Evolutionary conservation across 2,113 vertebrate genomes (phyloP).

Genomic region (Panthera tigris): DNA sequence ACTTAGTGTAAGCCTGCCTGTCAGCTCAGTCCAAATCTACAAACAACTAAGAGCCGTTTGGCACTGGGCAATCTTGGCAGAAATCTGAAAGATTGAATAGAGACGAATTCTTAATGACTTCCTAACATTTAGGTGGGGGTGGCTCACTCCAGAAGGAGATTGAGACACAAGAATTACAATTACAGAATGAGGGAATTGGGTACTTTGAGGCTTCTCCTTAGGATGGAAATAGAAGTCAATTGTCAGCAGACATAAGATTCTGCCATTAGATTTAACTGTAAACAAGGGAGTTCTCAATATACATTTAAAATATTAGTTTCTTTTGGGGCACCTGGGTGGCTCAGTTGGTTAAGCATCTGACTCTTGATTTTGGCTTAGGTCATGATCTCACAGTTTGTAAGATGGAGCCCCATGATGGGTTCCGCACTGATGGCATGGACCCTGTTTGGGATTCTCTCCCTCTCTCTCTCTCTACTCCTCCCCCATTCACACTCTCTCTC

Average conservation of each 20-base stretch:
- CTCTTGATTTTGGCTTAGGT: background rate
- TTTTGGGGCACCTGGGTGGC: background rate
- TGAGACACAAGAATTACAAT: constrained; percentile 44
- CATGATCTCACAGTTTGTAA: background rate
- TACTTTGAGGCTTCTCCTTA: constrained; percentile 1
- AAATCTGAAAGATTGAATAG: constrained; percentile 41
- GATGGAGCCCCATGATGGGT: background rate
- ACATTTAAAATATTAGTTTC: constrained; percentile 24
- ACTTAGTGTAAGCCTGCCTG: background rate
- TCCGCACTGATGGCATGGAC: background rate
- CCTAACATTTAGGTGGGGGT: constrained; percentile 36
- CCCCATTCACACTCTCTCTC: background rate
- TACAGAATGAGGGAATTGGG: constrained; percentile 11
- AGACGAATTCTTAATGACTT: constrained; percentile 74
- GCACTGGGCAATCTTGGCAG: constrained; percentile 56
- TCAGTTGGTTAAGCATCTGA: background rate
- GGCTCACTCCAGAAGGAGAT: constrained; percentile 54
- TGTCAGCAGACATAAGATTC: constrained; percentile 3
- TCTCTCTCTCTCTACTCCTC: background rate
- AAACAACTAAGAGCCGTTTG: constrained; percentile 44
- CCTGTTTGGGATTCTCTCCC: background rate
- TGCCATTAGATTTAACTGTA: background rate
- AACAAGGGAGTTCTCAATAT: background rate
- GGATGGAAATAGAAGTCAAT: background rate
- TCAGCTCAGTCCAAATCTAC: constrained; percentile 5